Percentiles rank a stretch among this genome's conserved stretches.
Conservation (phyloP, 2,113 vertebrate genomes). For the Larimichthys crocea region DNA sequence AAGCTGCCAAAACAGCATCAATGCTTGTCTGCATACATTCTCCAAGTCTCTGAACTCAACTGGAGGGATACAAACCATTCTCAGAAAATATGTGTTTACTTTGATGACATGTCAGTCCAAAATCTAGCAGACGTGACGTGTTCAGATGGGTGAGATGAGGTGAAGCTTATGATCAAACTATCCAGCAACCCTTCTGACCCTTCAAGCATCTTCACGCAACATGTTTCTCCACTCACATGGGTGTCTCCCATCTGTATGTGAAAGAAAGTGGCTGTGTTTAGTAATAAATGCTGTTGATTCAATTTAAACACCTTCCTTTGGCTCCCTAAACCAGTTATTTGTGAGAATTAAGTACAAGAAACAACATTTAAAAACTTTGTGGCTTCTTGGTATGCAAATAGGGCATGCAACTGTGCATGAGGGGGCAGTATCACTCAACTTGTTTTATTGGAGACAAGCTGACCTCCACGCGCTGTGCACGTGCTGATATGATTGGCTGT, state of each 20-base stretch:
- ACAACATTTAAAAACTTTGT: neutral
- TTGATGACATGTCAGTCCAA: neutral
- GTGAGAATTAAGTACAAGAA: no score
- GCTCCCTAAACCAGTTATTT: no score
- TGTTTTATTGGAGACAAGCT: neutral
- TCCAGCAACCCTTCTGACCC: no score
- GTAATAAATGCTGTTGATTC: no score
- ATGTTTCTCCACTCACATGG: neutral
- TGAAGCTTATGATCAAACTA: no score
- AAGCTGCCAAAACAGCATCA: no score
- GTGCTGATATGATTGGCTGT: conserved; percentile 51
- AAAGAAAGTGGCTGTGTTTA: no score
- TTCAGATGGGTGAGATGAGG: neutral
- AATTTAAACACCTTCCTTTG: no score
- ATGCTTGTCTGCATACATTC: no score
- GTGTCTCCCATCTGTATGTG: neutral
- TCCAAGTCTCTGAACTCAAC: neutral
- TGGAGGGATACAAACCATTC: neutral
- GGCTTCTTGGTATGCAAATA: neutral
- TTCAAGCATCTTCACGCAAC: neutral
- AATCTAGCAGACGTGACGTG: neutral
- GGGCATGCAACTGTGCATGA: neutral
- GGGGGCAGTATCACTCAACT: neutral
- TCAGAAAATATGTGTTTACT: neutral
- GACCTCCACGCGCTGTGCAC: conserved; percentile 3